These are phyloP conservation scores for Dendrophyllia cribrosa DNA, from an alignment of 64 coral and sea anemone species.

Conservation along the genomic window DNA sequence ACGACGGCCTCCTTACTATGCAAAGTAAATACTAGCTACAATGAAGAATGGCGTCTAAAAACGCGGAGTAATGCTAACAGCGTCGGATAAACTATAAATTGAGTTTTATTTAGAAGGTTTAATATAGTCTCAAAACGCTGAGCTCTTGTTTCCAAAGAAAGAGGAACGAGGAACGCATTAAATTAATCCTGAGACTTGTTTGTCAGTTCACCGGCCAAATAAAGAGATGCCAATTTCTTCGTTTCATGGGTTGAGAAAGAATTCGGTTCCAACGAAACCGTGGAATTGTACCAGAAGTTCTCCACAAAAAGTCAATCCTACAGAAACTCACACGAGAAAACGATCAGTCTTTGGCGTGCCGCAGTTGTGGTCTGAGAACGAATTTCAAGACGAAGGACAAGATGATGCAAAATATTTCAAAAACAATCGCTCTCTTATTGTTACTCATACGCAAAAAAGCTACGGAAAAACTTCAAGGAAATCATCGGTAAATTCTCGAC, in stretches of 20 bases:
- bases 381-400: neutral
- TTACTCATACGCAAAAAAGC: neutral
- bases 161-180: neutral
- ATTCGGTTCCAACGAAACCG: constrained; percentile 13
- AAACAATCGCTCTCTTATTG: neutral
- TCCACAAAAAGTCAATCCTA: neutral
- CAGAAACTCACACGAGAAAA: neutral
- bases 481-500: neutral
- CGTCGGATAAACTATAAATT: too few relatives aligned
- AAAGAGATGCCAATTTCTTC: constrained; percentile 48
- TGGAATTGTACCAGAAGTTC: constrained; percentile 42
- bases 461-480: neutral
- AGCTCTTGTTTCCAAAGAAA: neutral
- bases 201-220: too few relatives aligned
- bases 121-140: neutral
- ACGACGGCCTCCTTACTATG: neutral
- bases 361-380: neutral
- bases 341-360: neutral
- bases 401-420: neutral
- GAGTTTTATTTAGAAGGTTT: neutral
- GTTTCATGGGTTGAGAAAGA: constrained; percentile 24
- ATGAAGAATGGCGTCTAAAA: neutral
- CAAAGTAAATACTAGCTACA: constrained; percentile 27
- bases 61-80: neutral
- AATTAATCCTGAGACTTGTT: too few relatives aligned